Conservation (phyloP, 2,888 invertebrate genomes). For the Gymnosoma rotundatum region DNA sequence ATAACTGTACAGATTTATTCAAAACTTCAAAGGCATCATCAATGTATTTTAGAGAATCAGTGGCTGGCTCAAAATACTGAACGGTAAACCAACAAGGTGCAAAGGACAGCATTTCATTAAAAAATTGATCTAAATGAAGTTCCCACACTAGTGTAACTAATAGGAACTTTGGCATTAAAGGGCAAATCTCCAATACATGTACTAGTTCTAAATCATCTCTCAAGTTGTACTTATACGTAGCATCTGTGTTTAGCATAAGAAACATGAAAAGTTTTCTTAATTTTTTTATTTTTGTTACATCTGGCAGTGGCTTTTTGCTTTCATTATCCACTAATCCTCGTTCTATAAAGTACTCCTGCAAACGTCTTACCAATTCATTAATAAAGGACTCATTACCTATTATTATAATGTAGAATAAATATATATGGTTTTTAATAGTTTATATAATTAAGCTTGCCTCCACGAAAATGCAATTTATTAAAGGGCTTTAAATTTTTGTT, state of each 20-base stretch:
- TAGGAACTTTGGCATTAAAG: slow-evolving; percentile 76
- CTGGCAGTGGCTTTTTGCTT: slow-evolving; percentile 65
- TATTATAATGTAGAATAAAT: neutral
- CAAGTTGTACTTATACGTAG: slow-evolving; percentile 76
- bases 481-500: slow-evolving; percentile 76
- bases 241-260: slow-evolving; percentile 77
- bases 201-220: slow-evolving; percentile 73
- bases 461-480: slow-evolving; percentile 76
- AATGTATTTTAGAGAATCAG: slow-evolving; percentile 75
- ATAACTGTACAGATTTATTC: slow-evolving; percentile 73
- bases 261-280: slow-evolving; percentile 77
- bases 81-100: slow-evolving; percentile 78
- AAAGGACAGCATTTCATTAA: slow-evolving; percentile 75
- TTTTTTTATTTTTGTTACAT: slow-evolving; percentile 60
- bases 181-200: slow-evolving; percentile 76
- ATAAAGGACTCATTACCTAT: slow-evolving; percentile 77
- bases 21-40: slow-evolving; percentile 76
- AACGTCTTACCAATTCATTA: slow-evolving; percentile 73
- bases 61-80: slow-evolving; percentile 76
- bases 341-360: slow-evolving; percentile 72
- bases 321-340: slow-evolving; percentile 70
- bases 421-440: neutral
- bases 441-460: slow-evolving; percentile 72
- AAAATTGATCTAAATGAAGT: slow-evolving; percentile 75
- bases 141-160: slow-evolving; percentile 75